These are phyloP conservation scores for Corythoichthys haematopterus DNA, from an alignment of 2,113 vertebrate species.

Conservation along the genomic window DNA sequence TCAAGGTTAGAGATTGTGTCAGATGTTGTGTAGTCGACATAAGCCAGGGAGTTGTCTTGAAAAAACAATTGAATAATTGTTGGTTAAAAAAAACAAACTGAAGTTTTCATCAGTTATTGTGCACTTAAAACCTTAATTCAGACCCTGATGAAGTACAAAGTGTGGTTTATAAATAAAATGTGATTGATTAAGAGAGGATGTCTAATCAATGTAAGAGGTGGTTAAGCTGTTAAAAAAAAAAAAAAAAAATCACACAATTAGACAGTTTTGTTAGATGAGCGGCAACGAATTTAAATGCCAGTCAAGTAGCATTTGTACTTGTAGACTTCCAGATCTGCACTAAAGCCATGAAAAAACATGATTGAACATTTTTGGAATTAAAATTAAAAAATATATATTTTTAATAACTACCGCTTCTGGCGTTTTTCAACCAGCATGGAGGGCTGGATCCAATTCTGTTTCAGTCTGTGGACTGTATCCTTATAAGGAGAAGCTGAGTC, in stretches of 20 bases:
- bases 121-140: background rate
- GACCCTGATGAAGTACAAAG: background rate
- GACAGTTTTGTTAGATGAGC: background rate
- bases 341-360: background rate
- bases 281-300: background rate
- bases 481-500: background rate
- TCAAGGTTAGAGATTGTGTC: slow-evolving; percentile 36
- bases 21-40: slow-evolving; percentile 30
- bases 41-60: slow-evolving; percentile 61
- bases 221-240: background rate
- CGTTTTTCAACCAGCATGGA: background rate
- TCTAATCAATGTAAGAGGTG: background rate
- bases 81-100: slow-evolving; percentile 27
- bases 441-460: background rate
- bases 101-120: background rate
- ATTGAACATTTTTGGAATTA: background rate
- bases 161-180: background rate
- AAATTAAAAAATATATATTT: too few relatives aligned
- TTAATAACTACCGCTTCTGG: background rate
- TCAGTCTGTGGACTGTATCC: background rate
- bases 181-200: background rate
- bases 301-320: background rate
- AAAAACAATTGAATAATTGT: slow-evolving; percentile 52
- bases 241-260: background rate
- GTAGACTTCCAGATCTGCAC: background rate